A percentile compares a stretch with the other conserved stretches of the same genome.
Evolutionary conservation across 2,797 vertebrate genomes (phyloP).

Genomic region (Hyperoplus immaculatus): DNA sequence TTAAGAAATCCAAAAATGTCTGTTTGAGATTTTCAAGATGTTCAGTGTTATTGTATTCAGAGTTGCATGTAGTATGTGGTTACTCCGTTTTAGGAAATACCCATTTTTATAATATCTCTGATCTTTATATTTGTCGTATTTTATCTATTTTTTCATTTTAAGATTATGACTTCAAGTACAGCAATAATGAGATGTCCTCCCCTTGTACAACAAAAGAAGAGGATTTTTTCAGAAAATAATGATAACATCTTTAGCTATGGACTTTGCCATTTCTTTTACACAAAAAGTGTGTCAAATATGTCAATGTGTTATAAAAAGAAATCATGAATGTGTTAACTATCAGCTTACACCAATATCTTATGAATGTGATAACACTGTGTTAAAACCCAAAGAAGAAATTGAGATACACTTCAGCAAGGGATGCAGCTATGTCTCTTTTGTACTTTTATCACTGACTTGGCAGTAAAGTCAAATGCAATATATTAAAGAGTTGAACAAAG

Average conservation of each 20-base stretch:
- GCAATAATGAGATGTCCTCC: background rate
- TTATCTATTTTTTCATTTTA: background rate
- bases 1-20: background rate
- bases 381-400: slow-evolving; percentile 8
- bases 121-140: background rate
- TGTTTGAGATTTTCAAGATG: background rate
- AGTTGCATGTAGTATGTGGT: background rate
- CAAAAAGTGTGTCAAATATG: background rate
- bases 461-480: slow-evolving; percentile 18
- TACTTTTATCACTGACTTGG: slow-evolving; percentile 9
- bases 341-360: background rate
- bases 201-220: background rate
- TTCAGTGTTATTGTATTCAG: background rate
- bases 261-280: background rate
- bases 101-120: background rate
- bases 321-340: background rate
- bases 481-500: background rate
- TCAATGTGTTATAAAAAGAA: too few relatives aligned
- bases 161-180: background rate
- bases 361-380: background rate
- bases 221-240: background rate
- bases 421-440: slow-evolving; percentile 4
- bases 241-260: background rate
- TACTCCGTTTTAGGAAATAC: background rate
- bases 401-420: background rate